phyloP scores from a whole-genome alignment of 2,113 vertebrate species.

The Labrus mixtus region DNA sequence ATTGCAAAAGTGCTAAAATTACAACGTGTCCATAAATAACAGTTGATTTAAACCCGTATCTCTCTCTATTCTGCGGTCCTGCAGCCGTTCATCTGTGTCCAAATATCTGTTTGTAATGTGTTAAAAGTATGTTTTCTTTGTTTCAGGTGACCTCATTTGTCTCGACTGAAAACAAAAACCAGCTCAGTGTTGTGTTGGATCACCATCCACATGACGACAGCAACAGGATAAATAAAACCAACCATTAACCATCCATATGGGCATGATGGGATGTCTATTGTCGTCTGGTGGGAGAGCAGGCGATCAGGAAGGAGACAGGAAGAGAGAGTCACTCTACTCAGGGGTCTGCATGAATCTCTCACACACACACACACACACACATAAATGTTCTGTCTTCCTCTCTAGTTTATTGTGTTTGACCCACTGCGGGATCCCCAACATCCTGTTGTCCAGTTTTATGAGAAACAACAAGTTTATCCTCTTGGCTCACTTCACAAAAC shows the following conservation, averaged over 20 bases:
- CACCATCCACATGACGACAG: slow-evolving; percentile 66
- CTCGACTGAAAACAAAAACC: slow-evolving; percentile 5
- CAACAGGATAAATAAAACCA: slow-evolving; percentile 75
- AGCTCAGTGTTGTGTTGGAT: slow-evolving; percentile 24
- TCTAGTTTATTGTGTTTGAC: slow-evolving; percentile 74
- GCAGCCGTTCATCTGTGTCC: background rate
- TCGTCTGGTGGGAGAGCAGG: slow-evolving; percentile 83
- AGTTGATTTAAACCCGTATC: background rate
- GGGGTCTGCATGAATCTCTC: slow-evolving; percentile 43
- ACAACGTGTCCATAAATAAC: background rate
- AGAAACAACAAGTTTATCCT: slow-evolving; percentile 68
- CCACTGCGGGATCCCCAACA: slow-evolving; percentile 63
- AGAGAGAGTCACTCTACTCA: slow-evolving; percentile 89
- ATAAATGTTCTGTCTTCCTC: slow-evolving; percentile 76
- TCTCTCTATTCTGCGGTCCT: background rate
- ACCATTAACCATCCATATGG: slow-evolving; percentile 59
- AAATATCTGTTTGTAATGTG: background rate
- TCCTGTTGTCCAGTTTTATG: slow-evolving; percentile 79
- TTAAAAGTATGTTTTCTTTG: background rate
- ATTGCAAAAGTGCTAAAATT: slow-evolving; percentile 42
- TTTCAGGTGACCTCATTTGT: slow-evolving; percentile 11
- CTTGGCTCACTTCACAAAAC: slow-evolving; percentile 26
- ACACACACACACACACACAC: slow-evolving; percentile 30
- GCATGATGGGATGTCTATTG: slow-evolving; percentile 86
- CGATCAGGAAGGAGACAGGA: slow-evolving; percentile 97